Base-by-base conservation (phyloP, 2,797 vertebrate genomes). In the Schizothorax lantsangensis region DNA sequence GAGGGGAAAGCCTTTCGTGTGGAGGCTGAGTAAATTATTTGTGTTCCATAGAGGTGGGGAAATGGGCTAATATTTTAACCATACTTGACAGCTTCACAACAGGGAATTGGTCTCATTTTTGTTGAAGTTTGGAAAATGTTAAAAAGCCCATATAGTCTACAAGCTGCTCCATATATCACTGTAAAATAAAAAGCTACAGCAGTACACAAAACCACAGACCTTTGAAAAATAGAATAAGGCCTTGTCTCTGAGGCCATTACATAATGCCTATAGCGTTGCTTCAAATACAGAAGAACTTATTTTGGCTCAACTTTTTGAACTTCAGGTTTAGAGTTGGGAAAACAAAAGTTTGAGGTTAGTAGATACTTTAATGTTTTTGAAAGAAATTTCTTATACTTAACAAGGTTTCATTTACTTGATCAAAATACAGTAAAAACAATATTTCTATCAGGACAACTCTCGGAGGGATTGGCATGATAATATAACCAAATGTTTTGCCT, bases 11-110 rank as follows among this genome's bases (percentile, higher is more conserved):
- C 36, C 64, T 87, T 66, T 81, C 11, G 14, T n/a, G 73, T 82
- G 75, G 85, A 89, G 69, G 21, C 66, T 33, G 54, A 52, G 74
- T 83, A 78, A 79, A 87, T 77, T 33, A 85, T 85, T 85, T 85
- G 79, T 79, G 86, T 68, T 85, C 73, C 73, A 83, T 57, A 79
- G 74, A 57, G 73, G 9, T 30, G 23, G 19, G 66, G 33, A 82
- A 82, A 64, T 26, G 36, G 73, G 78, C 87, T 75, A 52, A 79
- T 74, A 54, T 77, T 79, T 84, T 75, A 74, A 49, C 68, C 66
- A 83, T 83, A 83, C 68, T 83, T 83, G 85, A 89, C 79, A 83
- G 40, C 38, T 72, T 54, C 47, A 36, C 69, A 79, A 59, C 49
- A 38, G 72, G 66, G 64, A 82, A 74, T 74, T 80, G 57, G 19